Base-by-base conservation (phyloP, 2,797 vertebrate species). In the Simalia tracyae region DNA sequence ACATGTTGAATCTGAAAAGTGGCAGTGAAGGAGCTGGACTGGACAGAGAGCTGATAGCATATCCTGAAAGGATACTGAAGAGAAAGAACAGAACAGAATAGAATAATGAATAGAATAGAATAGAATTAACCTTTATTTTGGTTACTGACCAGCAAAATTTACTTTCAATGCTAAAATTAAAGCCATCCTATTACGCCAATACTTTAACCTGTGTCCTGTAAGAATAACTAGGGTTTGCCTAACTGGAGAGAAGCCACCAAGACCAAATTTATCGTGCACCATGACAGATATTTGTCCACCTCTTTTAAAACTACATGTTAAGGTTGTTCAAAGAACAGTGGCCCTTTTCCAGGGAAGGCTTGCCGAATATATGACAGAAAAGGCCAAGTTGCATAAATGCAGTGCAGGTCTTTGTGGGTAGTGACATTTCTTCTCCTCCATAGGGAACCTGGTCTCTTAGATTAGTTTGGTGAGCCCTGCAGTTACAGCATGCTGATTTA, bases 391-490 rank as follows among this genome's bases (percentile, higher is more conserved):
- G 96, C 95, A 96, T 96, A 97, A 97, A 96, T 96, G 96, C 96
- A 96, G 95, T 96, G 93, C 95, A 94, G 87, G 94, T 97, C 97
- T 97, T 96, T 93, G 93, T 0, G 91, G 97, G 96, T 96, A 96
- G 93, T 96, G 97, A 97, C 96, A 96, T 97, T 97, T 97, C 97
- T 96, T 95, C 95, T 93, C 93, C 96, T 97, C 97, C 95, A 89
- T 95, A 96, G 96, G 97, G 96, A 97, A 92, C 95, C 96, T 92
- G 95, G 96, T 94, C 95, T 96, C 97, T 97, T 95, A 97, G 96
- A 97, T 97, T 97, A 97, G 96, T 97, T 97, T 97, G 95, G 97
- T 97, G 97, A 97, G 95, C 95, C 96, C 95, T 96, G 96, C 96
- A 96, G 97, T 97, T 96, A 95, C 94, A 95, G 95, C 97, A 94